A percentile compares a stretch with the other conserved stretches of the same genome.
Evolutionary conservation across 2,888 invertebrate genomes (phyloP).

Genomic region (Drosophila diplacantha): DNA sequence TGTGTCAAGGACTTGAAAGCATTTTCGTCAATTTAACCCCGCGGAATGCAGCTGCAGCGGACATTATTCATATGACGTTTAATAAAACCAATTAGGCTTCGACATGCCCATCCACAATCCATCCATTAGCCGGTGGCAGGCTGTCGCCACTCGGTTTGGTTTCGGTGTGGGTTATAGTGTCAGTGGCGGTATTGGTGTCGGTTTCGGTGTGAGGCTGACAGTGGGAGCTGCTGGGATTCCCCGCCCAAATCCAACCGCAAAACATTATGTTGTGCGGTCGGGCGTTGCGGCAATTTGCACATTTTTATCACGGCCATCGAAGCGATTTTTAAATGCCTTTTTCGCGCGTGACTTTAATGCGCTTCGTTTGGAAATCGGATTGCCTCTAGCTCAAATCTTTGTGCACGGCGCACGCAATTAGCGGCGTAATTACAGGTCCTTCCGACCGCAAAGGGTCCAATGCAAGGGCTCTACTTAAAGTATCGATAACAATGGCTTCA

Average conservation of each 20-base stretch:
- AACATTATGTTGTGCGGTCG: conserved; percentile 71
- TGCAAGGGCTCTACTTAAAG: conserved; percentile 23
- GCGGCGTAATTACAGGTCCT: conserved; percentile 34
- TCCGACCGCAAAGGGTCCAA: conserved; percentile 13
- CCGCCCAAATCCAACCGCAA: conserved; percentile 65
- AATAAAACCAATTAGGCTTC: conserved; percentile 68
- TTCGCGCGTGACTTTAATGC: conserved; percentile 16
- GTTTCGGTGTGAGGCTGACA: neutral
- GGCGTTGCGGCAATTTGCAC: conserved; percentile 60
- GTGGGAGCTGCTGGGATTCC: conserved; percentile 3
- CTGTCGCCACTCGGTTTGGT: conserved; percentile 30
- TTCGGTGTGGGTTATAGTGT: conserved; percentile 6
- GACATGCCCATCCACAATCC: conserved; percentile 54
- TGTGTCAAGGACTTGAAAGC: conserved; percentile 45
- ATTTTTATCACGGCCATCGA: conserved; percentile 50
- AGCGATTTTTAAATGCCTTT: conserved; percentile 39
- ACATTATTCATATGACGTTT: conserved; percentile 58
- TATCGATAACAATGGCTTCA: conserved; percentile 38
- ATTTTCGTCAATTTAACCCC: conserved; percentile 41
- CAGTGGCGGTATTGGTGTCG: neutral
- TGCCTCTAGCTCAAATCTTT: conserved; percentile 11
- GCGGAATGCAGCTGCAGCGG: conserved; percentile 21
- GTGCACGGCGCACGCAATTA: conserved; percentile 29
- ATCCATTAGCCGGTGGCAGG: conserved; percentile 44
- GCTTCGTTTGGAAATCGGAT: conserved; percentile 19